Evolutionary conservation across 2,797 vertebrate genomes (phyloP), one percentile per base, ranked within the genome.

Genomic region (Smutsia gigantea): DNA sequence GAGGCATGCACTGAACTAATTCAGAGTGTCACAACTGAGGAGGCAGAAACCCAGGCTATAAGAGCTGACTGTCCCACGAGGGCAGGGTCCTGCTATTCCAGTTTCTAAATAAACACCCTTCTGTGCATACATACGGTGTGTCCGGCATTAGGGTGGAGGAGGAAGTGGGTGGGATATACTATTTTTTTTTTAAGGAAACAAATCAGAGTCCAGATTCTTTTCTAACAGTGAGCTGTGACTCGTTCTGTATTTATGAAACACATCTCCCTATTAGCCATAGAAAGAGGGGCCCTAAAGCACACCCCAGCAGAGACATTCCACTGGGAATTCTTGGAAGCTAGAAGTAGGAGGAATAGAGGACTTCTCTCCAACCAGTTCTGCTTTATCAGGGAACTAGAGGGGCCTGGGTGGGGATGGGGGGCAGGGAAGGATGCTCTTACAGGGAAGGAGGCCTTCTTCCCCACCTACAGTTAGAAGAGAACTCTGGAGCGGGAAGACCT

Each of bases 1-100:
- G 61, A 10, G 21, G 51, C 46, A 18, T n/a, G 59, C 89, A 83
- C 39, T 95, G 90, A 97, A 96, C 66, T 96, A 83, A 97, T 95
- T 77, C 88, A 7, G 85, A 55, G 82, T 93, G 96, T 94, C 94
- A 79, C 42, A 31, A 2, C 57, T 29, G 87, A 79, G 37, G 17
- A 81, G 34, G 49, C 79, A 66, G 75, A 87, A 92, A 57, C 59
- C 31, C 25, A 23, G 34, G 31, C 49, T 15, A 1, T 66, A 10
- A 29, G 10, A 72, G n/a, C 82, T 64, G 42, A 78, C 49, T 66
- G 71, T 74, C 75, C 25, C 39, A 63, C 0, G 1, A 53, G 57
- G n/a, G 1, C 3, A 39, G 4, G 15, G 51, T 46, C 39, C 74
- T 37, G 57, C 13, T 37, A 19, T 71, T 72, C 87, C 74, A 37